Evolutionary conservation across 2,888 invertebrate genomes (phyloP).

Genomic region (Acleris emargana): DNA sequence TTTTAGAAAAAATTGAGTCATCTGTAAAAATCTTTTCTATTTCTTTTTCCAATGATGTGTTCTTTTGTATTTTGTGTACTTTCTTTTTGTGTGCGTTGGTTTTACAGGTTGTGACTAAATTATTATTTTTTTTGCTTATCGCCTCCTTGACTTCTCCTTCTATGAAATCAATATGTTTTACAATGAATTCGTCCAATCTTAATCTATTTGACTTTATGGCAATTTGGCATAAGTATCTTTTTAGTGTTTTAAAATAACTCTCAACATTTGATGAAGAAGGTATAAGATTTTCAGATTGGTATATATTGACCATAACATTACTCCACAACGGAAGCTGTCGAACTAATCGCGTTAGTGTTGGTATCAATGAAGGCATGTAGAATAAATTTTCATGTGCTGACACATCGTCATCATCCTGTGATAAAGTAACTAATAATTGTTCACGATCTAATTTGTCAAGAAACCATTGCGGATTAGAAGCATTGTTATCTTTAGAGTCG

Average conservation of each 20-base stretch:
- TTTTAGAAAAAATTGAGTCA: slow-evolving; percentile 32
- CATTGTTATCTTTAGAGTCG: background rate
- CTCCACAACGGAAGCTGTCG: slow-evolving; percentile 9
- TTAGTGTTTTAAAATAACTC: slow-evolving; percentile 25
- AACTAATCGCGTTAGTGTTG: background rate
- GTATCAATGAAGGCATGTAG: no score
- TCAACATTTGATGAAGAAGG: slow-evolving; percentile 6
- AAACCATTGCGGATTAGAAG: slow-evolving; percentile 10
- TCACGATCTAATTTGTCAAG: slow-evolving; percentile 25
- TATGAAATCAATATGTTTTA: slow-evolving; percentile 34
- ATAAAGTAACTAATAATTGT: slow-evolving; percentile 23
- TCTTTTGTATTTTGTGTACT: slow-evolving; percentile 2
- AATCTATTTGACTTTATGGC: slow-evolving; percentile 35
- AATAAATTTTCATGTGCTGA: no score
- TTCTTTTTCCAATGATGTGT: slow-evolving; percentile 7
- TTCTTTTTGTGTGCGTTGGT: slow-evolving; percentile 19
- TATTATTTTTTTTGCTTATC: slow-evolving; percentile 16
- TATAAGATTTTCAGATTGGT: slow-evolving; percentile 14
- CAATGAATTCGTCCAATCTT: slow-evolving; percentile 33
- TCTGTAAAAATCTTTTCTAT: slow-evolving; percentile 32
- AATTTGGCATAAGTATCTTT: slow-evolving; percentile 32
- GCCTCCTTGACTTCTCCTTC: slow-evolving; percentile 35
- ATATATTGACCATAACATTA: slow-evolving; percentile 2
- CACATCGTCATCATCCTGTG: no score
- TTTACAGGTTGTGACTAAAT: slow-evolving; percentile 1